These are phyloP conservation scores for Diplodus sargus DNA, from an alignment of 2,797 vertebrate genomes.

Conservation along the genomic window DNA sequence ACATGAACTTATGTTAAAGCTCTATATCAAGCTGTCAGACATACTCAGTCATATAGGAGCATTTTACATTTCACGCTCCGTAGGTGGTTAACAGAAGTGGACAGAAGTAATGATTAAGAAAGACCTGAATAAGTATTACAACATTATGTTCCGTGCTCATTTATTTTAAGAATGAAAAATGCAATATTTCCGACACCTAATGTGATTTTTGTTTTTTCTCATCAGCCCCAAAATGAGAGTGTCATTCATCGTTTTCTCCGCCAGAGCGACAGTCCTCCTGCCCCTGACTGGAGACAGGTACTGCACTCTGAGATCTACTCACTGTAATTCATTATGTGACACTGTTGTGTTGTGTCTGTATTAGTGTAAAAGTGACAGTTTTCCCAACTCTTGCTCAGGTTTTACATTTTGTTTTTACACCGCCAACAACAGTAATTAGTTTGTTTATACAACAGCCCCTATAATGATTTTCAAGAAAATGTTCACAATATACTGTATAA, in stretches of 20 bases:
- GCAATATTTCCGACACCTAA: neutral
- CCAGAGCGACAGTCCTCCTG: slow-evolving; percentile 85
- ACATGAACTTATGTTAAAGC: slow-evolving; percentile 7
- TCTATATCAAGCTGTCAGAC: slow-evolving; percentile 38
- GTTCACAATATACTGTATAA: neutral
- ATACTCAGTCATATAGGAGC: slow-evolving; percentile 19
- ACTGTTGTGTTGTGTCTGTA: neutral
- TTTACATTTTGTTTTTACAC: neutral
- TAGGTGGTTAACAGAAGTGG: slow-evolving; percentile 7
- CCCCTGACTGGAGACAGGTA: slow-evolving; percentile 96
- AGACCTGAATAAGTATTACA: neutral
- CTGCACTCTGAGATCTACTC: slow-evolving; percentile 16
- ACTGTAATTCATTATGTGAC: neutral
- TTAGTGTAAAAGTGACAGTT: neutral
- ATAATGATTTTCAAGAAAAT: neutral
- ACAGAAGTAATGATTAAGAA: neutral
- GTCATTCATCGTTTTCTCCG: slow-evolving; percentile 95
- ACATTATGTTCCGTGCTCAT: fast-evolving
- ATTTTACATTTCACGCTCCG: slow-evolving; percentile 13
- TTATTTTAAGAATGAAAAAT: neutral
- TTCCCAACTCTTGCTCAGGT: neutral
- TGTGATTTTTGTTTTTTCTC: slow-evolving; percentile 52
- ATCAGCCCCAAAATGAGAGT: slow-evolving; percentile 92
- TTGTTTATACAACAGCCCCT: neutral
- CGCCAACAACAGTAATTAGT: too few relatives aligned